phyloP scores from a whole-genome alignment of 2,113 vertebrate species.

The Phodopus roborovskii region DNA sequence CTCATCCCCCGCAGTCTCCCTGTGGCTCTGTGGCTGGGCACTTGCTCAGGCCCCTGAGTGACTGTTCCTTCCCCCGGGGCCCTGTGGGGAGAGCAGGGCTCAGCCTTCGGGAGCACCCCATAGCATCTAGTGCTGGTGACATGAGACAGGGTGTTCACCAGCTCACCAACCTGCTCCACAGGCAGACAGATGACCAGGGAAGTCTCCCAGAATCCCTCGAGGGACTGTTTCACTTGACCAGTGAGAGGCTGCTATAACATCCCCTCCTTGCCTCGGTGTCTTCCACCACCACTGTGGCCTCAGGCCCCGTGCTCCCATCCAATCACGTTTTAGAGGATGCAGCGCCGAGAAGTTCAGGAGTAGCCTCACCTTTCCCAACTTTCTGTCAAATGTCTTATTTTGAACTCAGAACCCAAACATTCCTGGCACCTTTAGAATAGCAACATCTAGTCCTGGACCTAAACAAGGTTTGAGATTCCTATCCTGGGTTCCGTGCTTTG shows the following conservation, averaged over 20 bases:
- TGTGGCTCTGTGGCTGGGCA: not conserved
- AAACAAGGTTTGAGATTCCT: not conserved
- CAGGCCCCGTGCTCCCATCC: not conserved
- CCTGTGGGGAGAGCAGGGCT: not conserved
- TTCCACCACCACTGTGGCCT: not conserved
- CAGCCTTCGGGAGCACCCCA: not conserved
- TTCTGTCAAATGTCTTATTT: not conserved
- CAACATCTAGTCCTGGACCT: not conserved
- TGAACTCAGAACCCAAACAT: not conserved
- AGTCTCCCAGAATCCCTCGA: not conserved
- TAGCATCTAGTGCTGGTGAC: not conserved
- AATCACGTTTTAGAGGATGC: not conserved
- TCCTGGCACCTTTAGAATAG: not conserved
- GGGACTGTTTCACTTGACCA: not conserved
- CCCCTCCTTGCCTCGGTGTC: not conserved
- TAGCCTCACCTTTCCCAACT: not conserved
- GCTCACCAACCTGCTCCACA: not conserved
- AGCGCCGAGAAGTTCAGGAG: not conserved
- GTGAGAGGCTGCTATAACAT: not conserved
- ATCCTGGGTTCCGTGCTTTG: not conserved
- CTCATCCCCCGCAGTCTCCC: fast-evolving
- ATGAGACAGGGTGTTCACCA: not conserved
- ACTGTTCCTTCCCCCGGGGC: too few relatives aligned
- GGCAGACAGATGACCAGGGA: not conserved
- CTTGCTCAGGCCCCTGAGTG: not conserved